Evolutionary conservation across 1,140 invertebrate species (phyloP), one percentile per base, ranked within the genome.

Genomic region (Nephotettix cincticeps): DNA sequence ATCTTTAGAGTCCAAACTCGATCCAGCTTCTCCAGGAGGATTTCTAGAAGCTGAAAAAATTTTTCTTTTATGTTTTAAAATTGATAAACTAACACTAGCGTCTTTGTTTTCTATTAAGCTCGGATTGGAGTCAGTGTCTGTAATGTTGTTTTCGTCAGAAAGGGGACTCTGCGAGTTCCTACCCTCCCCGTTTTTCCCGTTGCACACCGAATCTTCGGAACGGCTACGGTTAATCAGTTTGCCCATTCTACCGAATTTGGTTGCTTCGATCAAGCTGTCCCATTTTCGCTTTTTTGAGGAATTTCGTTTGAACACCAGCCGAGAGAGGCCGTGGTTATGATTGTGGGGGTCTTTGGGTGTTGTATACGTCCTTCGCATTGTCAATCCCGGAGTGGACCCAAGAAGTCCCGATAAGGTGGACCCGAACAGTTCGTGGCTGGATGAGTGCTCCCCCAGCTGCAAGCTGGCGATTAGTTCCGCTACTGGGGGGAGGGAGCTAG

Each of bases 201-300:
- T 90, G 80, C 92, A 94, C 21, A 94, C 91, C 11, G 92, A 94
- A 78, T 94, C 92, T 80, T 94, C 91, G 0, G 91, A 93, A 76
- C 87, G 82, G 75, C 84, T 85, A 72, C 91, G 84, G 74, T 91
- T 91, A 69, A 93, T 90, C 71, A 93, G 84, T 69, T 88, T 85
- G 1, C 89, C 89, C 13, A 92, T 90, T 76, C 89, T 86, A 40
- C 90, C 91, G 51, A 87, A 86, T 78, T 90, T 92, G n/a, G 93
- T 92, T 40, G 92, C 92, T 78, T 94, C 92, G 74, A 94, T 93
- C 27, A 94, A 82, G 23, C 91, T 93, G 47, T 91, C 90, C 86
- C 85, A 84, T 1, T 81, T 79, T 68, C 82, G 80, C 73, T 86
- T 86, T 54, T 79, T 76, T 0, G 80, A 80, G 43, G 78, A 68